Evolutionary conservation across 2,888 invertebrate species (phyloP).

Genomic region (Xestobium rufovillosum): DNA sequence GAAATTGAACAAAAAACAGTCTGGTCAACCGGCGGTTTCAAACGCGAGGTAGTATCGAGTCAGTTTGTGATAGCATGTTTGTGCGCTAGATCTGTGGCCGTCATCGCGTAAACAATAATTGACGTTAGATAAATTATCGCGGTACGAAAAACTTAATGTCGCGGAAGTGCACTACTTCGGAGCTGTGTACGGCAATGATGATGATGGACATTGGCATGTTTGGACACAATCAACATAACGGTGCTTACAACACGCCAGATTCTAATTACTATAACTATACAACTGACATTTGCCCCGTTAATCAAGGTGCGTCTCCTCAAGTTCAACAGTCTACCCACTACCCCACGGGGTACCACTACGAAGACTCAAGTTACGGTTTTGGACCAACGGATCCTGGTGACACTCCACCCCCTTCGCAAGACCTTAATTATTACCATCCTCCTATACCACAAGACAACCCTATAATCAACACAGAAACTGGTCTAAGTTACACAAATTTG

Average conservation of each 20-base stretch:
- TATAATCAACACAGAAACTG: slow-evolving; percentile 78
- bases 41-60: slow-evolving; percentile 10
- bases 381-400: slow-evolving; percentile 38
- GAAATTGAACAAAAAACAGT: slow-evolving; percentile 10
- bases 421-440: slow-evolving; percentile 47
- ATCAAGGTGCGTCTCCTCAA: slow-evolving; percentile 35
- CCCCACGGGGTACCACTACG: slow-evolving; percentile 37
- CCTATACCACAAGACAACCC: slow-evolving; percentile 41
- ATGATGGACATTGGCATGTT: slow-evolving; percentile 79
- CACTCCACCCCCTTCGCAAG: slow-evolving; percentile 41
- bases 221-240: slow-evolving; percentile 51
- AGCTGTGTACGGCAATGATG: slow-evolving; percentile 50
- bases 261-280: slow-evolving; percentile 37
- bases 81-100: not conserved
- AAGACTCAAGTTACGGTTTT: slow-evolving; percentile 33
- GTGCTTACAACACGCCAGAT: slow-evolving; percentile 37
- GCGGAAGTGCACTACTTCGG: not conserved
- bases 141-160: not conserved
- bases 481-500: slow-evolving; percentile 82
- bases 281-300: slow-evolving; percentile 33
- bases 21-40: slow-evolving; percentile 22
- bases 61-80: not conserved
- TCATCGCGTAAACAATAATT: no score
- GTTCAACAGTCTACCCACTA: slow-evolving; percentile 40
- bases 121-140: not conserved